These are phyloP conservation scores for Orthonevra nobilis DNA, from an alignment of 2,888 invertebrate genomes.

Conservation along the genomic window DNA sequence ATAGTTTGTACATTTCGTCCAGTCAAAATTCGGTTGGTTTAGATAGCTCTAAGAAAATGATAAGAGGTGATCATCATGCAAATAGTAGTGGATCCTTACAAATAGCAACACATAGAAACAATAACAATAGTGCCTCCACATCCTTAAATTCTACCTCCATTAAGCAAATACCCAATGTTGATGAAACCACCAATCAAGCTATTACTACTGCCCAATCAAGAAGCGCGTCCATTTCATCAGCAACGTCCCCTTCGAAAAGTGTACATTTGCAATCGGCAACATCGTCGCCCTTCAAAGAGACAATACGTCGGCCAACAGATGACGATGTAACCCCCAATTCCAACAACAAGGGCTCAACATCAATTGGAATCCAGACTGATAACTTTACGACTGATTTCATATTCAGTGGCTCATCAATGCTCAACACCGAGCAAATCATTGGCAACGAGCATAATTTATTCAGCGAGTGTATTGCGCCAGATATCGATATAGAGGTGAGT, in stretches of 20 bases:
- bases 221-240: slow-evolving; percentile 34
- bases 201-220: background rate
- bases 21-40: slow-evolving; percentile 34
- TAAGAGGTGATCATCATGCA: background rate
- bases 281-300: slow-evolving; percentile 62
- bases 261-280: slow-evolving; percentile 21
- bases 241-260: slow-evolving; percentile 39
- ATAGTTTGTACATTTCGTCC: slow-evolving; percentile 57
- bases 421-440: slow-evolving; percentile 75
- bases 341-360: slow-evolving; percentile 43
- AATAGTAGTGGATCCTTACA: slow-evolving; percentile 6
- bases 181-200: slow-evolving; percentile 7
- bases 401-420: slow-evolving; percentile 74
- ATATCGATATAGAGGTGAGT: slow-evolving; percentile 83
- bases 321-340: slow-evolving; percentile 46
- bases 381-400: slow-evolving; percentile 78
- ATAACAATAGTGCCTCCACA: slow-evolving; percentile 46
- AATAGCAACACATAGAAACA: background rate
- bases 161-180: slow-evolving; percentile 1
- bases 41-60: slow-evolving; percentile 14
- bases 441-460: slow-evolving; percentile 80
- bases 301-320: slow-evolving; percentile 19
- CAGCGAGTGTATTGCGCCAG: slow-evolving; percentile 81
- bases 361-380: slow-evolving; percentile 81
- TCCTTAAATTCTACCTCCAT: slow-evolving; percentile 6